Conservation (phyloP, 2,797 vertebrate species). For the Falco rusticolus region DNA sequence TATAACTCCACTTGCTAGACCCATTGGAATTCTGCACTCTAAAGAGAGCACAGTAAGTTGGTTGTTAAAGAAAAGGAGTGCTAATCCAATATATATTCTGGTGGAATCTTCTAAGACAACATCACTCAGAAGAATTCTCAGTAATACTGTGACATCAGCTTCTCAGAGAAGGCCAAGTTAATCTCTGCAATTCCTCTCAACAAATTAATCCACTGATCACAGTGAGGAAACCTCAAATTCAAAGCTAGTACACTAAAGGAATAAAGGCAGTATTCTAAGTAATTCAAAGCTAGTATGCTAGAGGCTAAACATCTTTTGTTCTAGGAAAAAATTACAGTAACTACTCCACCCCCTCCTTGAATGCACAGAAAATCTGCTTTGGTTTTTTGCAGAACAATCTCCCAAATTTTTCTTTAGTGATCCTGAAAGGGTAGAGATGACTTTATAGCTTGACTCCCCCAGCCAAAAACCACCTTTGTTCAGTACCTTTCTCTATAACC, state of each 20-base stretch:
- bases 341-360: background rate
- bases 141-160: background rate
- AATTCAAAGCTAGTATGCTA: background rate
- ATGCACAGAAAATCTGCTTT: background rate
- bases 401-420: background rate
- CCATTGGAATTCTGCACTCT: conserved; percentile 90
- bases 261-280: background rate
- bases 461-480: background rate
- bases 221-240: background rate
- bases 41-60: background rate
- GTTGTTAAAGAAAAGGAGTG: background rate
- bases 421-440: background rate
- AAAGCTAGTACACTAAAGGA: background rate
- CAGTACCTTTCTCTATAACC: conserved; percentile 87
- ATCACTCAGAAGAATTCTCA: background rate
- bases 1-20: conserved; percentile 84
- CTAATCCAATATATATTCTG: background rate
- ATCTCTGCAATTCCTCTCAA: background rate
- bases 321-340: background rate
- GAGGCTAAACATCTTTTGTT: background rate
- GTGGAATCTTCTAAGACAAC: background rate
- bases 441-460: background rate
- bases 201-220: background rate
- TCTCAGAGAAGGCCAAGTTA: background rate
- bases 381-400: background rate